Conservation (phyloP, 2,888 invertebrate genomes). For the Cetonia aurata region DNA sequence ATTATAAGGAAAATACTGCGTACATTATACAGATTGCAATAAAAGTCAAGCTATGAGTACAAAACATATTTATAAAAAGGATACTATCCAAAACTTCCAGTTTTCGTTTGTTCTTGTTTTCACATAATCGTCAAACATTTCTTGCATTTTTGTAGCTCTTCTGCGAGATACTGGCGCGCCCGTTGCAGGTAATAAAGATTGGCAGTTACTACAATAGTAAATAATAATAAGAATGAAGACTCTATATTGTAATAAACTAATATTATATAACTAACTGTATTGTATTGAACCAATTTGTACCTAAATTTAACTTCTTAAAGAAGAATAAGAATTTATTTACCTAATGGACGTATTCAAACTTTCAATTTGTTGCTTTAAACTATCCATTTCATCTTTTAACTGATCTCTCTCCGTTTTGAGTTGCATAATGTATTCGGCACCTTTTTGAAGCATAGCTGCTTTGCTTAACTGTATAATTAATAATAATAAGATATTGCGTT, state of each 20-base stretch:
- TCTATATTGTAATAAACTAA: no score
- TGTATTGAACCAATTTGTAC: no score
- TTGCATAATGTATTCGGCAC: constrained; percentile 94
- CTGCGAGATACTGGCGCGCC: constrained; percentile 94
- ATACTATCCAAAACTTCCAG: constrained; percentile 99
- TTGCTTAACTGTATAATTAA: constrained; percentile 80
- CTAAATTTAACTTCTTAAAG: no score
- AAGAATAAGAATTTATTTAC: constrained; percentile 68
- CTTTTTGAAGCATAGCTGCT: constrained; percentile 96
- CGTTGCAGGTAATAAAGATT: constrained; percentile 94
- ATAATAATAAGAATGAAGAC: constrained; percentile 1
- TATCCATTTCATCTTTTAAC: constrained; percentile 91
- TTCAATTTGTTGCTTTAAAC: constrained; percentile 89
- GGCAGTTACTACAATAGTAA: constrained; percentile 81
- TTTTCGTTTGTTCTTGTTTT: constrained; percentile 86
- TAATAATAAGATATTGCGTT: constrained; percentile 11
- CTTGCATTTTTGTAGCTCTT: constrained; percentile 89
- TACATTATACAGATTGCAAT: constrained; percentile 31
- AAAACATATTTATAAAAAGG: constrained; percentile 68
- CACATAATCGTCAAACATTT: constrained; percentile 94
- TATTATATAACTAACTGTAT: no score
- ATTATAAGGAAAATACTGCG: constrained; percentile 66
- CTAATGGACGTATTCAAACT: constrained; percentile 90
- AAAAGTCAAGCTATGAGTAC: neutral
- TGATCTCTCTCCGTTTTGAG: constrained; percentile 87